phyloP scores from a whole-genome alignment of 2,113 vertebrate genomes.

The Entomyzon cyanotis region DNA sequence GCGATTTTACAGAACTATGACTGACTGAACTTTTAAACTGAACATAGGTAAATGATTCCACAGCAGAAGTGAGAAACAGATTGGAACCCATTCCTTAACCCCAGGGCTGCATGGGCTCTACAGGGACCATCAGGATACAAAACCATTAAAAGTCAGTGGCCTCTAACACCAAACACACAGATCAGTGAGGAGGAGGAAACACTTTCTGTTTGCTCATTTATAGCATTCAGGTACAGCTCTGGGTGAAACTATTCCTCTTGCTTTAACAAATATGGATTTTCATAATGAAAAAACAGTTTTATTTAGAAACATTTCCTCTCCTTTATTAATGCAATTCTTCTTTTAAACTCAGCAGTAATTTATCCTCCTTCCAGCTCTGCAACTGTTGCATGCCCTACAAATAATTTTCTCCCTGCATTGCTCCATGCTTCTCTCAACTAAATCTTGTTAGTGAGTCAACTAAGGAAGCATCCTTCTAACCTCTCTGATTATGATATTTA shows the following conservation, averaged over 20 bases:
- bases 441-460: neutral
- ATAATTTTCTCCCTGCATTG: neutral
- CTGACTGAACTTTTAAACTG: neutral
- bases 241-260: neutral
- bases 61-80: neutral
- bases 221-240: neutral
- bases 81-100: neutral
- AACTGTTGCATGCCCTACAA: neutral
- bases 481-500: neutral
- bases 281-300: neutral
- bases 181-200: neutral
- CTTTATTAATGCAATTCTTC: neutral
- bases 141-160: neutral
- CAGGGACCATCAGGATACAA: neutral
- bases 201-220: neutral
- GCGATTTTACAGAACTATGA: neutral
- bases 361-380: neutral
- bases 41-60: neutral
- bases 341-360: neutral
- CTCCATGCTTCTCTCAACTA: neutral
- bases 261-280: neutral
- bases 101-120: rapidly evolving
- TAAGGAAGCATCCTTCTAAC: neutral
- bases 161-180: no score
- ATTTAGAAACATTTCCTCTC: neutral